Evolutionary conservation across 2,113 vertebrate species (phyloP).

Genomic region (Chelonoidis abingdonii): DNA sequence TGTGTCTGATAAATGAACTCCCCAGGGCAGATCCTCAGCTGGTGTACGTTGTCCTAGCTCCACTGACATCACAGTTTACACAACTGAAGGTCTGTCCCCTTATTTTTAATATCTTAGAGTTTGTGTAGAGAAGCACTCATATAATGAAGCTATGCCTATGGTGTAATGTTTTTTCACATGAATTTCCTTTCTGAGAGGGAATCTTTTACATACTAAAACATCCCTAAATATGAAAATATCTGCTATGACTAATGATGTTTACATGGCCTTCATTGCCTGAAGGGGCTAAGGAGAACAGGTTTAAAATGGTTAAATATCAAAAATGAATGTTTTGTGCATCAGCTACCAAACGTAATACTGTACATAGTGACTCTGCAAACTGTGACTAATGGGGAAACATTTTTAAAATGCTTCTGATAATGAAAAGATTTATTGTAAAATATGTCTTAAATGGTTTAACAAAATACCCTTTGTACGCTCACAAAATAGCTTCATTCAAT

Average conservation of each 20-base stretch:
- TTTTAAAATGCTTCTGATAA: slow-evolving; percentile 57
- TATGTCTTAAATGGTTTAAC: slow-evolving; percentile 12
- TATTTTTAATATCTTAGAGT: neutral
- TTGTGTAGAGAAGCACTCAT: neutral
- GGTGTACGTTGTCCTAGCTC: neutral
- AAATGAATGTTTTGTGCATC: neutral
- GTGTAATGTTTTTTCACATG: neutral
- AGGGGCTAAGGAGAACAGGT: neutral
- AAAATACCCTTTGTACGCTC: neutral
- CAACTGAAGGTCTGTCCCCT: neutral
- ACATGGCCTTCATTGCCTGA: neutral
- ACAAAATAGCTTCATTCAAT: slow-evolving; percentile 10
- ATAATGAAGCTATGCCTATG: neutral
- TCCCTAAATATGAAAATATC: neutral
- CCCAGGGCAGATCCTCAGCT: neutral
- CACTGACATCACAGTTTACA: too few relatives aligned
- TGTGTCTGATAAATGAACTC: neutral
- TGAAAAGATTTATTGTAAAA: slow-evolving; percentile 50
- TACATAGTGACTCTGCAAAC: slow-evolving; percentile 5
- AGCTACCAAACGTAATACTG: slow-evolving; percentile 14
- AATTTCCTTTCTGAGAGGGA: neutral
- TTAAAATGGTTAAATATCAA: slow-evolving; percentile 1
- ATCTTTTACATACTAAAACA: neutral
- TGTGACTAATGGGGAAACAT: slow-evolving; percentile 44
- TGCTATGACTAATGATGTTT: neutral